phyloP scores from a whole-genome alignment of 30 jellyfish, hydroid and myxozoan genomes.

The Hydractinia symbiolongicarpus region DNA sequence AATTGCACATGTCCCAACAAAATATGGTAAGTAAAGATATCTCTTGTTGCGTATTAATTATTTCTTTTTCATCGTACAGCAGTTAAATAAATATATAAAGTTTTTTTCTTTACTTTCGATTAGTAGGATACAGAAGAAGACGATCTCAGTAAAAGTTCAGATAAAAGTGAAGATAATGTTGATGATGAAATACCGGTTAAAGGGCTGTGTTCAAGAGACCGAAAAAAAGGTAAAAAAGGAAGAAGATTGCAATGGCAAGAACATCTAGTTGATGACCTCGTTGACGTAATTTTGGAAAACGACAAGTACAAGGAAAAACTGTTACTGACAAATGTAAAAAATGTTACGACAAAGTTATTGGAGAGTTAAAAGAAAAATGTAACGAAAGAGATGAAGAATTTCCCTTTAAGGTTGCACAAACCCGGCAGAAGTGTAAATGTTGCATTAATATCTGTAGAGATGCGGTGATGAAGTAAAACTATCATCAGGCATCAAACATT shows the following conservation, averaged over 20 bases:
- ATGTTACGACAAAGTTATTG: constrained; percentile 5
- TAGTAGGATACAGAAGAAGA: background rate
- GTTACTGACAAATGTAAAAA: background rate
- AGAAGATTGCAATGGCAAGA: background rate
- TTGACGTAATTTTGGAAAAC: background rate
- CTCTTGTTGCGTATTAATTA: too few relatives aligned
- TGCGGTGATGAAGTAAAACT: background rate
- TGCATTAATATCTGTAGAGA: background rate
- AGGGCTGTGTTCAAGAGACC: background rate
- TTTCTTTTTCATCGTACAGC: too few relatives aligned
- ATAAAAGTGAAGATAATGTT: background rate
- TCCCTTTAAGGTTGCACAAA: background rate
- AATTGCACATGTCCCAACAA: too few relatives aligned
- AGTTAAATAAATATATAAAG: too few relatives aligned
- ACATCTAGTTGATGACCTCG: background rate
- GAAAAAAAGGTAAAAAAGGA: background rate
- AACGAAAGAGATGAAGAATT: constrained; percentile 14
- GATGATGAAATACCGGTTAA: background rate
- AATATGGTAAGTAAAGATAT: too few relatives aligned
- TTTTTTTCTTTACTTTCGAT: too few relatives aligned
- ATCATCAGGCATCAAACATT: background rate
- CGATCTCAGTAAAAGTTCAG: background rate
- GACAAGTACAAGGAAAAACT: constrained; percentile 1
- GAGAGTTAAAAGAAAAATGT: background rate
- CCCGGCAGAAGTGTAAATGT: background rate